These are phyloP conservation scores for Elaphurus davidianus DNA, from an alignment of 2,113 vertebrate genomes.

Conservation along the genomic window DNA sequence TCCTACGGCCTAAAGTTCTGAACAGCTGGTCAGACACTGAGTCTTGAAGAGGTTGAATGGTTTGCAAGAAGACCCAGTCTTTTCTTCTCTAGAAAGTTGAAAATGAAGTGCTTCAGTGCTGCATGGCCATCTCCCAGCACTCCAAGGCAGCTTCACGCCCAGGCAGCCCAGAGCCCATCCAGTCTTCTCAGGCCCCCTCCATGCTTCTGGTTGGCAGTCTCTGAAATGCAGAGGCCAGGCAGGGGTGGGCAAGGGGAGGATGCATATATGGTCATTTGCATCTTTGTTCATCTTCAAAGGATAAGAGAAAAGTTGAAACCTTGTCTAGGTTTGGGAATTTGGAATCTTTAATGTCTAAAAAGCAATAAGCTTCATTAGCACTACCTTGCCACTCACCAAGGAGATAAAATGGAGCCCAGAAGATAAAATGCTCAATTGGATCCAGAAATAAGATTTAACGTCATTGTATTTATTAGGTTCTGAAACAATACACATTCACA, in stretches of 20 bases:
- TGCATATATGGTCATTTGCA: neutral
- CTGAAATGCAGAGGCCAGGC: neutral
- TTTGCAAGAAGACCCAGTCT: neutral
- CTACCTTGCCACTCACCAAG: conserved; percentile 77
- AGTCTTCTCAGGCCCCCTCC: too few relatives aligned
- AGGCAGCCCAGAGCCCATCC: neutral
- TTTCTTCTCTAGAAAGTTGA: neutral
- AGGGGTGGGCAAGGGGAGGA: neutral
- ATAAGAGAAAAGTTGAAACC: neutral
- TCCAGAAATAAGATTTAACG: conserved; percentile 82
- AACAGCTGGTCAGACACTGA: neutral
- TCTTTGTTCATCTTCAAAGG: neutral
- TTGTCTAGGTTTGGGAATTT: neutral
- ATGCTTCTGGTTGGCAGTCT: neutral
- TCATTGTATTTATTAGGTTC: conserved; percentile 96
- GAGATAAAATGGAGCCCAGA: neutral
- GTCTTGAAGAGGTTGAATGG: neutral
- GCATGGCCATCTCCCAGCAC: neutral
- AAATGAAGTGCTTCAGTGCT: neutral
- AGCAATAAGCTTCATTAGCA: conserved; percentile 78
- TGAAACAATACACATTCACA: conserved; percentile 97
- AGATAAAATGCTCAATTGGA: neutral
- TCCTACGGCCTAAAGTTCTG: neutral
- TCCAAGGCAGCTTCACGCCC: neutral
- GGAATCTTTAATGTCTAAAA: conserved; percentile 80